phyloP scores from a whole-genome alignment of 2,888 invertebrate genomes.

The Penaeus monodon region DNA sequence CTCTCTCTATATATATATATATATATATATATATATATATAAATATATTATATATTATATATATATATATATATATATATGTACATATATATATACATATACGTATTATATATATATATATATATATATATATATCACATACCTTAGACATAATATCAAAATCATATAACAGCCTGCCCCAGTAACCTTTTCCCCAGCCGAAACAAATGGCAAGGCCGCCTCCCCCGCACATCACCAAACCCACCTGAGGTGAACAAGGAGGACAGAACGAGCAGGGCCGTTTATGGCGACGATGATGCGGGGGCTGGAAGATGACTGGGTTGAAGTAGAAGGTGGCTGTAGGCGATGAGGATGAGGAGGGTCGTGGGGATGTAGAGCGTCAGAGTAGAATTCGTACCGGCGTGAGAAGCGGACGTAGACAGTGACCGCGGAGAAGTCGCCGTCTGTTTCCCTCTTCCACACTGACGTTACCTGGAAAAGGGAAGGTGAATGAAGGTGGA shows the following conservation, averaged over 20 bases:
- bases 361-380: slow-evolving; percentile 74
- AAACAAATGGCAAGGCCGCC: not conserved
- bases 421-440: slow-evolving; percentile 29
- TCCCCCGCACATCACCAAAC: not conserved
- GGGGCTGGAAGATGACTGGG: slow-evolving; percentile 72
- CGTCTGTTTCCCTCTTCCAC: not conserved
- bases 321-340: slow-evolving; percentile 54
- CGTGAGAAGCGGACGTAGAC: slow-evolving; percentile 28
- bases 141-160: not conserved
- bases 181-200: not conserved
- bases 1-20: too few relatives aligned
- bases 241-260: slow-evolving; percentile 55
- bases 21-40: too few relatives aligned
- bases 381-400: slow-evolving; percentile 57
- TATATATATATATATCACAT: too few relatives aligned
- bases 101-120: too few relatives aligned
- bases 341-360: slow-evolving; percentile 58
- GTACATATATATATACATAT: too few relatives aligned
- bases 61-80: too few relatives aligned
- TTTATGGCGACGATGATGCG: slow-evolving; percentile 74
- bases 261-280: slow-evolving; percentile 44
- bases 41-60: too few relatives aligned
- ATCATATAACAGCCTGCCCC: not conserved
- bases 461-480: slow-evolving; percentile 31
- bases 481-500: too few relatives aligned